Conservation (phyloP, 2,113 vertebrate species). For the Columba livia region DNA sequence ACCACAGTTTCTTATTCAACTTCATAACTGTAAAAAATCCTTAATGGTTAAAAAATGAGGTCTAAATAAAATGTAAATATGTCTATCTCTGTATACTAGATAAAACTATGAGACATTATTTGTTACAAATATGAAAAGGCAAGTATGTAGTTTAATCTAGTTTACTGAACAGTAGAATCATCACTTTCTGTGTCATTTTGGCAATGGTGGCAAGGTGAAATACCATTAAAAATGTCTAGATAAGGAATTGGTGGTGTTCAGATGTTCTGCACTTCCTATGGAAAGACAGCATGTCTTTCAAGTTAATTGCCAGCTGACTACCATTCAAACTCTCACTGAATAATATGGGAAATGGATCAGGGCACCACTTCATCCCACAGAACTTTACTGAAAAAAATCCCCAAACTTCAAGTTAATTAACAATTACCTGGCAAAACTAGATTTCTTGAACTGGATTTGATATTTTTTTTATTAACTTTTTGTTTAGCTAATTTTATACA, state of each 20-base stretch:
- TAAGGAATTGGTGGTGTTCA: background rate
- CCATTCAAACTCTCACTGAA: background rate
- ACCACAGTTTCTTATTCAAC: background rate
- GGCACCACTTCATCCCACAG: background rate
- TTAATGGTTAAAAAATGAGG: background rate
- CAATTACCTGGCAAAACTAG: background rate
- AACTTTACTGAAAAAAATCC: background rate
- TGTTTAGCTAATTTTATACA: background rate
- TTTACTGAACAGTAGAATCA: background rate
- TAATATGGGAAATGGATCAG: background rate
- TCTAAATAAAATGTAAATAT: background rate
- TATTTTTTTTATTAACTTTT: background rate
- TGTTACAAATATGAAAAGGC: background rate
- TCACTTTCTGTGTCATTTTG: background rate
- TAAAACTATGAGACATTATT: background rate
- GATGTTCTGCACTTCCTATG: background rate
- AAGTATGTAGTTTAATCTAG: background rate
- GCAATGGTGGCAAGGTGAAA: background rate
- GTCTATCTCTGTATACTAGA: background rate
- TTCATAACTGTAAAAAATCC: background rate
- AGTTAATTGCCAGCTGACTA: background rate
- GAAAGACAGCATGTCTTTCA: background rate
- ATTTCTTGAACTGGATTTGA: background rate
- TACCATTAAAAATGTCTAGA: background rate
- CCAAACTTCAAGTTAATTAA: background rate